Percentiles rank a stretch among this genome's conserved stretches.
phyloP scores from a whole-genome alignment of 2,797 vertebrate genomes.

The Pseudochaenichthys georgianus region DNA sequence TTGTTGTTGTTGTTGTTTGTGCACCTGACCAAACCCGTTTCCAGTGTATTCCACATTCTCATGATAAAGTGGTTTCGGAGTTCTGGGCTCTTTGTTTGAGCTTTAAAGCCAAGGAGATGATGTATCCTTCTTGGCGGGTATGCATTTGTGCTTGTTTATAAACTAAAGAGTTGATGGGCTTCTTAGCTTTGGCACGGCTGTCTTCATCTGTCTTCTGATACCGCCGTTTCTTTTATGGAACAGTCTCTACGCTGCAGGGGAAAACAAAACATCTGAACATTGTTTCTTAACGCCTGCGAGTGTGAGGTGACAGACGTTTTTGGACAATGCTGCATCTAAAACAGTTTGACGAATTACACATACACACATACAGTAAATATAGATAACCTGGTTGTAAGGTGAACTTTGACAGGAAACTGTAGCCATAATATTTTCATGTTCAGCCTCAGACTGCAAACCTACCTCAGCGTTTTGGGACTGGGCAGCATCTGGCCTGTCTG shows the following conservation, averaged over 20 bases:
- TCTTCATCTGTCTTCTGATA: constrained; percentile 54
- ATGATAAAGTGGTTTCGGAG: constrained; percentile 56
- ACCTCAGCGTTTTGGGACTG: constrained; percentile 9
- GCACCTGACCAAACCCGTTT: constrained; percentile 49
- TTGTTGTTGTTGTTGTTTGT: constrained; percentile 40
- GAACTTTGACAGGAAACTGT: constrained; percentile 18
- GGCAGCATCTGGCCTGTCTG: constrained; percentile 48
- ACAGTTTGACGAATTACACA: neutral
- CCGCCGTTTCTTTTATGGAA: constrained; percentile 27
- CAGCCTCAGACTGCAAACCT: neutral
- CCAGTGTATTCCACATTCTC: constrained; percentile 30
- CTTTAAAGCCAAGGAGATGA: constrained; percentile 62
- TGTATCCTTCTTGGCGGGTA: constrained; percentile 68
- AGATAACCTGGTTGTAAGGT: constrained; percentile 8
- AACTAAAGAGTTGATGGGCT: constrained; percentile 62
- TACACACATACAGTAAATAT: neutral
- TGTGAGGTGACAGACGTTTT: constrained; percentile 15
- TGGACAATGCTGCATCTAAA: neutral
- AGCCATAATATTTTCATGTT: constrained; percentile 28
- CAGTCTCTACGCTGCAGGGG: constrained; percentile 27
- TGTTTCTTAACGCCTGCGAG: constrained; percentile 6
- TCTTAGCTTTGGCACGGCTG: constrained; percentile 57
- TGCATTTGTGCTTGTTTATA: constrained; percentile 67
- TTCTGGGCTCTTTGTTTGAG: constrained; percentile 47
- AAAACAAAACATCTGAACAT: constrained; percentile 42